Percentiles rank a stretch among this genome's conserved stretches.
Conservation (phyloP, 2,113 vertebrate species). For the Harpagus bidentatus region DNA sequence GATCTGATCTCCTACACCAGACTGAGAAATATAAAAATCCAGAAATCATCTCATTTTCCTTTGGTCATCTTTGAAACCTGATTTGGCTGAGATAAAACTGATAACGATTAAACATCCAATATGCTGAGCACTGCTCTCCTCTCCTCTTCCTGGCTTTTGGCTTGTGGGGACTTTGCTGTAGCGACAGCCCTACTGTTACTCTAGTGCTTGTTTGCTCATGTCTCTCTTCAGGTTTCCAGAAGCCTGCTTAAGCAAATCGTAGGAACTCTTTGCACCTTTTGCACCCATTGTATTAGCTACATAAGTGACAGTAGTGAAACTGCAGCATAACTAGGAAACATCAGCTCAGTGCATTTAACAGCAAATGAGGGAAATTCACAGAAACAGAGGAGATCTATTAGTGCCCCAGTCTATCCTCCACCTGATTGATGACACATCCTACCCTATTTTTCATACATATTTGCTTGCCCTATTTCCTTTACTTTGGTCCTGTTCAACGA, state of each 20-base stretch:
- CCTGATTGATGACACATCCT: background rate
- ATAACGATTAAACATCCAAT: background rate
- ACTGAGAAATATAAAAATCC: background rate
- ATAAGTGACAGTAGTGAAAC: background rate
- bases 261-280: background rate
- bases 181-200: background rate
- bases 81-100: background rate
- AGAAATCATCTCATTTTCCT: background rate
- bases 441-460: background rate
- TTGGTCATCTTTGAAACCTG: background rate
- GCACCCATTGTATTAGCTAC: background rate
- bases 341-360: background rate
- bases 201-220: rapidly evolving
- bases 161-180: background rate
- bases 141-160: background rate
- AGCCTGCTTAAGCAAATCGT: background rate
- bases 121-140: background rate
- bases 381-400: background rate
- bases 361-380: background rate
- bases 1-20: background rate
- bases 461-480: background rate
- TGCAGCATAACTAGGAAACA: background rate
- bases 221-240: background rate
- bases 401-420: background rate
- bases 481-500: background rate